These are phyloP conservation scores for Callyntrura sp. DNA, from an alignment of 2,888 invertebrate species.

Conservation along the genomic window DNA sequence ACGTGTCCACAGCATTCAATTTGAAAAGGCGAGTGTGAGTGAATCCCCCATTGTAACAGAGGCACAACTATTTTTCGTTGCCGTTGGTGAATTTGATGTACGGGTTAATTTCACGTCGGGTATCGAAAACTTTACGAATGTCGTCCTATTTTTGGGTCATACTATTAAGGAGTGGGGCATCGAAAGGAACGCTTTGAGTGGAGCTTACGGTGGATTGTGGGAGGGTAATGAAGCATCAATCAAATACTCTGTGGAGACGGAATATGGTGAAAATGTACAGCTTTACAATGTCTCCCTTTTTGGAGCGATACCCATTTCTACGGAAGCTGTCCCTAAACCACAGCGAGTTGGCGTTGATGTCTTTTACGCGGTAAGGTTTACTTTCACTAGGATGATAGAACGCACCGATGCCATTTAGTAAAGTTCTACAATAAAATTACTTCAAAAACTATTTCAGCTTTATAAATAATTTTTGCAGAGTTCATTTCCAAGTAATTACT, in stretches of 20 bases:
- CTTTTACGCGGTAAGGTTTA: constrained; percentile 70
- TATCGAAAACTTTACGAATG: constrained; percentile 59
- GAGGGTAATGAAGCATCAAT: constrained; percentile 76
- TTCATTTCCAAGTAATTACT: not conserved
- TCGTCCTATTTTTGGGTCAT: constrained; percentile 68
- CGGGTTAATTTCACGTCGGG: constrained; percentile 75
- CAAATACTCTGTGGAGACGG: constrained; percentile 74
- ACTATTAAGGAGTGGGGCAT: constrained; percentile 73
- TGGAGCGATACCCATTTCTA: constrained; percentile 75
- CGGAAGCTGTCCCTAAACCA: constrained; percentile 74
- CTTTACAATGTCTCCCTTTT: constrained; percentile 73
- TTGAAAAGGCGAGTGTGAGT: constrained; percentile 53
- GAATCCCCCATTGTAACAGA: constrained; percentile 72
- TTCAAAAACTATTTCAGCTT: too few relatives aligned
- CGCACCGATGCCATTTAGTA: not conserved
- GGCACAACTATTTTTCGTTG: constrained; percentile 58
- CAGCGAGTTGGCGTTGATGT: constrained; percentile 66
- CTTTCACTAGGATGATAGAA: too few relatives aligned
- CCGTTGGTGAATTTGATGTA: constrained; percentile 70
- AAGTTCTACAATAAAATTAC: not conserved
- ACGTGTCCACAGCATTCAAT: constrained; percentile 68
- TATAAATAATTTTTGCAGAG: not conserved
- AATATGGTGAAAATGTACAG: constrained; percentile 56
- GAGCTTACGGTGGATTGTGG: constrained; percentile 79
- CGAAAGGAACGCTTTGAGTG: constrained; percentile 72